Percentiles rank a stretch among this genome's conserved stretches.
These are phyloP conservation scores for Cantharis rufa DNA, from an alignment of 2,888 invertebrate genomes.

Conservation along the genomic window DNA sequence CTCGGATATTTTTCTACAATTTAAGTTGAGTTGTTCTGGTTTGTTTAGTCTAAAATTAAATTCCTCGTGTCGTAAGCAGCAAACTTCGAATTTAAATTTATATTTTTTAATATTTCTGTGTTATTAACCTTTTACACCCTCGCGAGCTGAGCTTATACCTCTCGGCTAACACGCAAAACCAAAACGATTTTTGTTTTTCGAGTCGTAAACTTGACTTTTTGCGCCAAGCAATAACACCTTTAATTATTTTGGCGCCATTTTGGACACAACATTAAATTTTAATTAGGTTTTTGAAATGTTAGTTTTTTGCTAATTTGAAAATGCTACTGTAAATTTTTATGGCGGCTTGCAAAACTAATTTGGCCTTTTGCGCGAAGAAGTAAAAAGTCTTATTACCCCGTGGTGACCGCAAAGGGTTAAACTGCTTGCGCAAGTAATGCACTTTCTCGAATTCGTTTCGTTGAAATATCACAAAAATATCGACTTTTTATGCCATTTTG, in stretches of 20 bases:
- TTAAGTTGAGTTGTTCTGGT: not conserved
- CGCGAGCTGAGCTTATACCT: not conserved
- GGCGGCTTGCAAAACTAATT: too few species aligned
- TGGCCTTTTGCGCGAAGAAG: not conserved
- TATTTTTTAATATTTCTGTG: not conserved
- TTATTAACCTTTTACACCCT: constrained; percentile 1
- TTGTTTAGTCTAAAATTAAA: constrained; percentile 2
- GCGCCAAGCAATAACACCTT: not conserved
- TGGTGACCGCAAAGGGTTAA: not conserved
- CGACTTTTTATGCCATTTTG: not conserved
- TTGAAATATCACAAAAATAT: not conserved
- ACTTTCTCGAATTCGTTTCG: not conserved
- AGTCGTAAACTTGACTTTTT: not conserved
- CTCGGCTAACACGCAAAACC: not conserved
- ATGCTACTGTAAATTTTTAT: not conserved
- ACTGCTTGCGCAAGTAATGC: not conserved
- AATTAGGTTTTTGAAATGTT: not conserved
- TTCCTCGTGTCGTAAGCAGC: not conserved
- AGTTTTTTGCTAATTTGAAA: not conserved
- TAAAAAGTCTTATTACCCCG: not conserved
- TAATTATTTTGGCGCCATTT: not conserved
- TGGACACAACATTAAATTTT: not conserved
- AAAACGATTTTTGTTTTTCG: not conserved
- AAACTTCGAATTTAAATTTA: not conserved
- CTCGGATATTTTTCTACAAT: not conserved